phyloP scores from a whole-genome alignment of 1,140 invertebrate genomes.

The Acyrthosiphon pisum region DNA sequence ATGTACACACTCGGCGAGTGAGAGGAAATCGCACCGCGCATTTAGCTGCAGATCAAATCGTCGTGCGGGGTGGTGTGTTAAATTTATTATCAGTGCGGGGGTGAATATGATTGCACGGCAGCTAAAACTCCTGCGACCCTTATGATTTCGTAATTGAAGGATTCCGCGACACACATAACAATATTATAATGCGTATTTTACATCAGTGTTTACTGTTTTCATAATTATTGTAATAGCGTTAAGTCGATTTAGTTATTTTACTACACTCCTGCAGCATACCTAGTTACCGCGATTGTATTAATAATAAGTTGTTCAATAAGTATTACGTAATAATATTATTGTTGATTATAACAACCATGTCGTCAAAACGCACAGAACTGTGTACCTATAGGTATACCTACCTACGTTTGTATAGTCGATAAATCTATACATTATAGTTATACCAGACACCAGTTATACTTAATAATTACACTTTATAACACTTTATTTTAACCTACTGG shows the following conservation, averaged over 20 bases:
- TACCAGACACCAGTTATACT: no score
- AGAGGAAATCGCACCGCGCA: background rate
- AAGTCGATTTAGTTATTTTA: background rate
- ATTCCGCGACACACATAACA: background rate
- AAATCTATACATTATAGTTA: no score
- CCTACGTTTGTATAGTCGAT: background rate
- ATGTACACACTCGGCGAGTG: background rate
- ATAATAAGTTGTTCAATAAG: background rate
- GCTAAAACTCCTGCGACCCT: background rate
- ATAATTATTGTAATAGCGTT: background rate
- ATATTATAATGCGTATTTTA: background rate
- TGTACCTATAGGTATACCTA: background rate
- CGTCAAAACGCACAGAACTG: background rate
- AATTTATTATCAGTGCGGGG: constrained; percentile 13
- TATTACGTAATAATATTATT: background rate
- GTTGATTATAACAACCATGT: background rate
- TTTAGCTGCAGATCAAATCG: background rate
- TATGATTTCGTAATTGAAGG: background rate
- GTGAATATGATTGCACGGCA: background rate
- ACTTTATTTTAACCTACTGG: background rate
- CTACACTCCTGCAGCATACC: background rate
- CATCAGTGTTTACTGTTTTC: background rate
- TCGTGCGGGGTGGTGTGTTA: background rate
- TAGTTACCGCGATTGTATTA: background rate
- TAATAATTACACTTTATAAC: background rate